Conservation (phyloP, 64 coral and sea anemone species). For the Montipora efflorescens region DNA sequence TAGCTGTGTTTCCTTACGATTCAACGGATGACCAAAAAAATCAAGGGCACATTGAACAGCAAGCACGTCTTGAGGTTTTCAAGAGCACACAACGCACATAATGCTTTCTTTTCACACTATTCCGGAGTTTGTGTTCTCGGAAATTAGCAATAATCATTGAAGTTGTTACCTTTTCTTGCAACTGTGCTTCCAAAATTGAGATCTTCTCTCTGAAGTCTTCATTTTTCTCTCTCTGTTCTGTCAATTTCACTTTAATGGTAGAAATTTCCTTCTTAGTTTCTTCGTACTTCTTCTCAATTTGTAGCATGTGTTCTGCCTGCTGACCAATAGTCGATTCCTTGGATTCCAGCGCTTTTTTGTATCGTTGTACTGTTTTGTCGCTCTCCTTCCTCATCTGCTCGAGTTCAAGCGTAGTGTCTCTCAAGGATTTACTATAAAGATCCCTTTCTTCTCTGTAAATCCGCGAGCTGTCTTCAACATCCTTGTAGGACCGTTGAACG, state of each 20-base stretch:
- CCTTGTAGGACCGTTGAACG: not conserved
- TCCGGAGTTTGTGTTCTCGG: too few species aligned
- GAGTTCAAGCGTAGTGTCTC: slow-evolving; percentile 58
- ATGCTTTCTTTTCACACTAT: too few species aligned
- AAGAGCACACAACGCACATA: too few species aligned
- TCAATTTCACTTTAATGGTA: slow-evolving; percentile 29
- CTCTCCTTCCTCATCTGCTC: slow-evolving; percentile 51
- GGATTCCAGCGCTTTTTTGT: slow-evolving; percentile 58
- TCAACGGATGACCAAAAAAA: too few species aligned
- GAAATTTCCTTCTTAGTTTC: slow-evolving; percentile 55
- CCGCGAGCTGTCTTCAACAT: slow-evolving; percentile 22
- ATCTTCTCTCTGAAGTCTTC: slow-evolving; percentile 32
- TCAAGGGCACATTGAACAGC: too few species aligned
- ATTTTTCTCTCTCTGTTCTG: slow-evolving; percentile 22
- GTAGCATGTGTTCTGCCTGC: slow-evolving; percentile 64
- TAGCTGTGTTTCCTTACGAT: too few species aligned
- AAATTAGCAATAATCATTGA: not conserved
- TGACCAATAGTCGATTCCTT: slow-evolving; percentile 65
- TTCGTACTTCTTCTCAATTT: slow-evolving; percentile 80
- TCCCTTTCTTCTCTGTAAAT: slow-evolving; percentile 70
- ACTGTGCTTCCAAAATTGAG: not conserved
- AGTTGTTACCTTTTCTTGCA: slow-evolving; percentile 23
- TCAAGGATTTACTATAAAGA: slow-evolving; percentile 59
- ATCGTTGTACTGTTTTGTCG: slow-evolving; percentile 48
- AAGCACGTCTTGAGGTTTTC: too few species aligned